phyloP scores from a whole-genome alignment of 1,140 invertebrate species.

The Drosophila parvula region DNA sequence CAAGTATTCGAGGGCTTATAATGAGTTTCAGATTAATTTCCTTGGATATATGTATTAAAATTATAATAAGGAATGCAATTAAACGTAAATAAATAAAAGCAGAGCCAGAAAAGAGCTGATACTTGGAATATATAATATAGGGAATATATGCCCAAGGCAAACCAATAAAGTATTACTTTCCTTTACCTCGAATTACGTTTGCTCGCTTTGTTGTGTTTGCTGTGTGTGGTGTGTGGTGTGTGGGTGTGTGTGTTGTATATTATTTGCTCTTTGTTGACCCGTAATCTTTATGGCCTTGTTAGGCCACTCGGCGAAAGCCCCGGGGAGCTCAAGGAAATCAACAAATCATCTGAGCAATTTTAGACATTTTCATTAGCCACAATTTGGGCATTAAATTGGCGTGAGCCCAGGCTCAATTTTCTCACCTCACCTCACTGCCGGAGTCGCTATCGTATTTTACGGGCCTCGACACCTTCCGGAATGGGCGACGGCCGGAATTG shows the following conservation, averaged over 20 bases:
- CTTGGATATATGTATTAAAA: too few relatives aligned
- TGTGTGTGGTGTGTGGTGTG: neutral
- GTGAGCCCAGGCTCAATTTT: slow-evolving; percentile 1
- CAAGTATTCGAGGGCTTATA: too few relatives aligned
- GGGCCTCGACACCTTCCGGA: slow-evolving; percentile 43
- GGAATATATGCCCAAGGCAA: neutral
- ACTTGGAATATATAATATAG: too few relatives aligned
- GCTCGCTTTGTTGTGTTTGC: neutral
- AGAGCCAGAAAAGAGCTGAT: too few relatives aligned
- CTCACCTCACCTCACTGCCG: neutral
- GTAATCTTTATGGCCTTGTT: slow-evolving; percentile 38
- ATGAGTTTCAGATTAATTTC: too few relatives aligned
- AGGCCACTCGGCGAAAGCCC: slow-evolving; percentile 8
- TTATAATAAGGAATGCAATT: too few relatives aligned
- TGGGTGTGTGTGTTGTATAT: neutral
- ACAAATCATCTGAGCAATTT: slow-evolving; percentile 47
- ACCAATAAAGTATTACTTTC: slow-evolving; percentile 2
- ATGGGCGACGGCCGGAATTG: slow-evolving; percentile 6
- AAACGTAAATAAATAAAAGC: too few relatives aligned
- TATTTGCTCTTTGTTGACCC: slow-evolving; percentile 31
- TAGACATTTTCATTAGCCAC: slow-evolving; percentile 48
- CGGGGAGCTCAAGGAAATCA: slow-evolving; percentile 11
- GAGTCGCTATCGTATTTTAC: slow-evolving; percentile 24
- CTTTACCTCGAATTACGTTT: neutral
- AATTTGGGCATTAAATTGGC: slow-evolving; percentile 47